Conservation (phyloP, 2,797 vertebrate species). For the Mionectes olivaceus region DNA sequence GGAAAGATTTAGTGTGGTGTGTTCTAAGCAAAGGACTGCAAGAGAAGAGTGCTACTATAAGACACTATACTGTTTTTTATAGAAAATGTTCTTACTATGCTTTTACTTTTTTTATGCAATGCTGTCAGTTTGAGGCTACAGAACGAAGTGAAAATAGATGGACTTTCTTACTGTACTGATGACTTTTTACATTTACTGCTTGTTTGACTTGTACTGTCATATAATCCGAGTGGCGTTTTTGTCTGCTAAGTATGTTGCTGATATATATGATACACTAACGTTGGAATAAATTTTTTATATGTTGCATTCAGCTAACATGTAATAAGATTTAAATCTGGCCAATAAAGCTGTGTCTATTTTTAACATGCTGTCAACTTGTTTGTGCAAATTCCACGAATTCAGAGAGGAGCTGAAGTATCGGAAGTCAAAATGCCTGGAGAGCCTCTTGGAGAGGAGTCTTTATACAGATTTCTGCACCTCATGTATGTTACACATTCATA, state of each 20-base stretch:
- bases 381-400: not conserved
- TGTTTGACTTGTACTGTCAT: not conserved
- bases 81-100: conserved; percentile 6
- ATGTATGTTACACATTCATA: not conserved
- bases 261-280: conserved; percentile 20
- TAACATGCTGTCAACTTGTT: not conserved
- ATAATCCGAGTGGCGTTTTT: not conserved
- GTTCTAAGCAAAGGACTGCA: conserved; percentile 23
- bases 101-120: conserved; percentile 18
- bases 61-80: conserved; percentile 16
- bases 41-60: conserved; percentile 13
- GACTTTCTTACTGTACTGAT: not conserved
- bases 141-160: not conserved
- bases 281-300: not conserved
- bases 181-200: not conserved
- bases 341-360: conserved; percentile 72
- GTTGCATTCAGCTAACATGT: not conserved
- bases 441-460: not conserved
- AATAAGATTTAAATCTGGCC: not conserved
- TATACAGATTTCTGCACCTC: not conserved
- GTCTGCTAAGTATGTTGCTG: not conserved
- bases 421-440: not conserved
- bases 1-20: not conserved
- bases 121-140: not conserved
- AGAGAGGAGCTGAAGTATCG: not conserved